phyloP scores from a whole-genome alignment of 2,888 invertebrate species.

The Eulithis testata region DNA sequence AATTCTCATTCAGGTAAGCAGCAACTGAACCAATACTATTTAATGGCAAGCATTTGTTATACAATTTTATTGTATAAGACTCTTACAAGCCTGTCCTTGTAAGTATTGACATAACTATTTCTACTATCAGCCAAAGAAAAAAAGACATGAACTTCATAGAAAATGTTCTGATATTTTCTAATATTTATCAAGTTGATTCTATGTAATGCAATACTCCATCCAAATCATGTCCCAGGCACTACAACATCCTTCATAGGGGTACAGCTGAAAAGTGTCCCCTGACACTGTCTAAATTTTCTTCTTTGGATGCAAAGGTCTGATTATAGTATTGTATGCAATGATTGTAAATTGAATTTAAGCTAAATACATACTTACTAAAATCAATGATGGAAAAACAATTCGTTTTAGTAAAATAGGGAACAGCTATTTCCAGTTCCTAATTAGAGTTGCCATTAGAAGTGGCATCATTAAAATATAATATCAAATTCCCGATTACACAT shows the following conservation, averaged over 20 bases:
- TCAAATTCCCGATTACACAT: conserved; percentile 4
- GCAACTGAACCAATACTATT: background rate
- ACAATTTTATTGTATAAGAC: conserved; percentile 4
- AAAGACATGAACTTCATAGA: conserved; percentile 9
- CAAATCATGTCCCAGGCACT: too few species aligned
- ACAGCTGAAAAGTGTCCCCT: too few species aligned
- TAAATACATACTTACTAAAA: background rate
- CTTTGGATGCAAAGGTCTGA: too few species aligned
- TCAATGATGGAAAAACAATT: conserved; percentile 5
- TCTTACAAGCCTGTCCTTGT: conserved; percentile 12
- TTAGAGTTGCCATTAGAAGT: conserved; percentile 18
- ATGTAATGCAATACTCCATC: background rate
- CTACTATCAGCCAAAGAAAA: conserved; percentile 9
- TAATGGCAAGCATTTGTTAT: background rate
- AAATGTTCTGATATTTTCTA: conserved; percentile 3
- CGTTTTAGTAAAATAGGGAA: conserved; percentile 10
- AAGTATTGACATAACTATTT: conserved; percentile 13
- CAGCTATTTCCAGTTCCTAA: conserved; percentile 18
- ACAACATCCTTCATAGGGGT: too few species aligned
- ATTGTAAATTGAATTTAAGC: background rate
- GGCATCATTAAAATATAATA: conserved; percentile 3
- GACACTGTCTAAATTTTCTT: too few species aligned
- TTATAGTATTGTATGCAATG: background rate
- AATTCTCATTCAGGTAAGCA: background rate
- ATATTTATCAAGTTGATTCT: conserved; percentile 1